Conservation (phyloP, 1,140 invertebrate genomes). For the Branchinecta lindahli region DNA sequence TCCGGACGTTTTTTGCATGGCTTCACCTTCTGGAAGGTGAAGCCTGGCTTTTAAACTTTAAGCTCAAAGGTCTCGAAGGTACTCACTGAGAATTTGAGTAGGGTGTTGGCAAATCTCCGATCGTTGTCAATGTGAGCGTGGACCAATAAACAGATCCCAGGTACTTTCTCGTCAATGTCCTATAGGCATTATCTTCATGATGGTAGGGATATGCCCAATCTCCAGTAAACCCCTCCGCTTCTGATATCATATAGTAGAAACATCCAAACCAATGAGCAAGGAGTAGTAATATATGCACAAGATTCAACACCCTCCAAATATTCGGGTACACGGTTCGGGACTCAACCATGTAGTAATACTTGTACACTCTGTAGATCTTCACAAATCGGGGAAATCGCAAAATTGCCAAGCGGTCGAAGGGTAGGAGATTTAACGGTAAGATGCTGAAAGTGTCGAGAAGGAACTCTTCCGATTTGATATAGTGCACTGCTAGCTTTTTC, state of each 20-base stretch:
- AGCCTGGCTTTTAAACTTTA: too few relatives aligned
- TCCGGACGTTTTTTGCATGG: too few relatives aligned
- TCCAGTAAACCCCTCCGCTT: conserved; percentile 74
- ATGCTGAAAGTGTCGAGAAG: conserved; percentile 66
- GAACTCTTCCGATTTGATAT: conserved; percentile 67
- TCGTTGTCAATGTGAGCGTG: conserved; percentile 87
- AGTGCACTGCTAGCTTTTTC: conserved; percentile 72
- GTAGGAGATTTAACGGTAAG: conserved; percentile 70
- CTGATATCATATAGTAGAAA: conserved; percentile 86
- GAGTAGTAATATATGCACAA: conserved; percentile 85
- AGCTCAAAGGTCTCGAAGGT: conserved; percentile 9
- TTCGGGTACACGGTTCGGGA: conserved; percentile 88
- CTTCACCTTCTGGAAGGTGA: too few relatives aligned
- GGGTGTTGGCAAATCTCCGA: conserved; percentile 82
- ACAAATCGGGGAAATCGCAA: conserved; percentile 36
- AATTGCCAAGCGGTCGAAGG: conserved; percentile 40
- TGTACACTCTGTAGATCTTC: conserved; percentile 72
- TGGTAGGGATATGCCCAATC: conserved; percentile 85
- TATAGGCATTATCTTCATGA: conserved; percentile 54
- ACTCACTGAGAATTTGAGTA: conserved; percentile 27
- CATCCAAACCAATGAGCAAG: conserved; percentile 94
- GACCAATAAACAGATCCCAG: conserved; percentile 91
- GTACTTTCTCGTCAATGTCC: conserved; percentile 71
- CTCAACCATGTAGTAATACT: conserved; percentile 91
- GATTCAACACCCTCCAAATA: conserved; percentile 84